Conservation (phyloP, 1,140 invertebrate genomes). For the Papilio polytes region DNA sequence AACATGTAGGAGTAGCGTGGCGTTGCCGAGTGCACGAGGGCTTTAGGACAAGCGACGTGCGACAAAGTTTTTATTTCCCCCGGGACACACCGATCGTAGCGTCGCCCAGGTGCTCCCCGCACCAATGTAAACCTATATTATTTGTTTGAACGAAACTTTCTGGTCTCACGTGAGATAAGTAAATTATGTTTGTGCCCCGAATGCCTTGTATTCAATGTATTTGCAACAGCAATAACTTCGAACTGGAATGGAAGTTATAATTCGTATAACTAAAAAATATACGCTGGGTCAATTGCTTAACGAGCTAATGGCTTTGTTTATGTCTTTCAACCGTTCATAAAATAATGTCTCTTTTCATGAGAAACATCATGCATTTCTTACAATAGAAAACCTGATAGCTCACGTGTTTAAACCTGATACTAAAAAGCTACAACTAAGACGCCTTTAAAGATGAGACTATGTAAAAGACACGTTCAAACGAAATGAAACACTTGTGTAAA, state of each 20-base stretch:
- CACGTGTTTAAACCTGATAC: neutral
- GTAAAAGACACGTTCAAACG: conserved; percentile 18
- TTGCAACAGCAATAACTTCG: neutral
- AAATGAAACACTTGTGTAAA: conserved; percentile 28
- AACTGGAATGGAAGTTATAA: conserved; percentile 7
- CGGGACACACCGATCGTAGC: conserved; percentile 79
- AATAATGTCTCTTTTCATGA: neutral
- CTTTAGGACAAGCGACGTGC: conserved; percentile 81
- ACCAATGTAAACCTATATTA: conserved; percentile 81
- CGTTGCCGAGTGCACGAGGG: conserved; percentile 67
- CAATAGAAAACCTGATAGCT: neutral
- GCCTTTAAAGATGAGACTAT: neutral
- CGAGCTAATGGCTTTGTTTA: neutral
- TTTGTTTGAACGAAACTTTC: conserved; percentile 82
- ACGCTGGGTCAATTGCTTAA: neutral
- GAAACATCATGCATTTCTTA: neutral
- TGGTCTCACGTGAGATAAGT: conserved; percentile 80
- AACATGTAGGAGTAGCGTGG: conserved; percentile 60
- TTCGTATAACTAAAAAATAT: neutral
- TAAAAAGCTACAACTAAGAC: neutral
- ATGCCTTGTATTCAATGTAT: conserved; percentile 67
- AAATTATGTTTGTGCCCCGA: conserved; percentile 78
- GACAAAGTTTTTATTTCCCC: conserved; percentile 84
- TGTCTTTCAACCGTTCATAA: neutral
- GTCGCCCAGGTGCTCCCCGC: conserved; percentile 79